Evolutionary conservation across 2,888 invertebrate genomes (phyloP), one percentile per base, ranked within the genome.

Genomic region (Microctonus aethiopoides): DNA sequence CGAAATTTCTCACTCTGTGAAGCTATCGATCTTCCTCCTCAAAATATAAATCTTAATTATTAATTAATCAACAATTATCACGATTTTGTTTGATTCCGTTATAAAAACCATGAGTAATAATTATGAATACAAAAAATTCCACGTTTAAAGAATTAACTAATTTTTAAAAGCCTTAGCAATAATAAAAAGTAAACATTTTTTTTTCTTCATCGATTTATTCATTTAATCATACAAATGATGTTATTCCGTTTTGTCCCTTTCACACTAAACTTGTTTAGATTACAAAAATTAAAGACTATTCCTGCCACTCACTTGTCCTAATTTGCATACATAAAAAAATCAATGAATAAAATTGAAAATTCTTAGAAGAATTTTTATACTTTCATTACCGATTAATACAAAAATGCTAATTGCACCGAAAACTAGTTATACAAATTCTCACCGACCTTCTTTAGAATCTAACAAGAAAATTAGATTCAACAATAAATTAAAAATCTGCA

Each of bases 401-500:
- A 52, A 9, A 10, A 52, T 52, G 3, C 16, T 52, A 22, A 52
- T 22, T 3, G 20, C 20, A 11, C 11, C 11, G 13, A 7, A 3
- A 26, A 7, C 2, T 26, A 24, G n/a, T 4, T 20, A 10, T 52
- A 3, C 10, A 1, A 26, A 20, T 52, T 11, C 11, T 26, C 11
- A 6, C 3, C 2, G 22, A 39, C 60, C 22, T 41, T 46, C 46
- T 41, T 22, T n/a, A 13, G 22, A 29, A 26, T 46, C 52, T 34
- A 16, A 20, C 11, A 52, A 36, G 51, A n/a, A 41, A n/a, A 16
- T 46, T 41, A 11, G 5, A 1, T n/a, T 39, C 52, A 26, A 24
- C 6, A 34, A 52, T 34, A 32, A 20, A 64, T 52, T 52, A 52
- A 64, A 34, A 34, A 64, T 13, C 22, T 52, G 64, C 22, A 24